Conservation (phyloP, 2,888 invertebrate species). For the Carabus problematicus region DNA sequence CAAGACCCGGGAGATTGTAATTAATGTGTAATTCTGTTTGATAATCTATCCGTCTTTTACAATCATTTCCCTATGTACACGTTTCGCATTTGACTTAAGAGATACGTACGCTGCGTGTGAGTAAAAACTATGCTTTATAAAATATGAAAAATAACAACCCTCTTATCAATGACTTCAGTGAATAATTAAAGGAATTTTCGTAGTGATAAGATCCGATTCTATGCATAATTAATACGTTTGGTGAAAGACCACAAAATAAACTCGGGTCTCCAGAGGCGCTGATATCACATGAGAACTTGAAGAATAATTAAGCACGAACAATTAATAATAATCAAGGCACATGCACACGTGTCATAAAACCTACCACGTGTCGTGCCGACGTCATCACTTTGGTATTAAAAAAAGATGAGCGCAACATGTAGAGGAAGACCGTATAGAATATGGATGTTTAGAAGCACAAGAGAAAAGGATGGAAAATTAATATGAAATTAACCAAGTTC, state of each 20-base stretch:
- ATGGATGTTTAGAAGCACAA: background rate
- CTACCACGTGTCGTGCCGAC: constrained; percentile 13
- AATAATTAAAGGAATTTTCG: too few species aligned
- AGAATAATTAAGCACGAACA: constrained; percentile 36
- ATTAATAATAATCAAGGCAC: constrained; percentile 40
- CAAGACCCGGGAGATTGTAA: too few species aligned
- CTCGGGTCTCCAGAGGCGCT: constrained; percentile 15
- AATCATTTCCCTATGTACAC: too few species aligned
- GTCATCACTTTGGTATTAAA: constrained; percentile 16
- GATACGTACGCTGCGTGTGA: too few species aligned
- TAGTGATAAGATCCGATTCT: constrained; percentile 30
- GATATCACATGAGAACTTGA: constrained; percentile 14
- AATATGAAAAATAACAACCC: too few species aligned
- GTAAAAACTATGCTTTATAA: too few species aligned
- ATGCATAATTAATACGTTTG: constrained; percentile 36
- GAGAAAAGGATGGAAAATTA: too few species aligned
- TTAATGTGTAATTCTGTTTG: too few species aligned
- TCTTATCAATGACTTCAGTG: too few species aligned
- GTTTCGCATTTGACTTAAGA: too few species aligned
- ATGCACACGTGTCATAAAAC: constrained; percentile 16
- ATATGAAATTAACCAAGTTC: constrained; percentile 12
- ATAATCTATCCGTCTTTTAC: too few species aligned
- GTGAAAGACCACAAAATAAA: constrained; percentile 12
- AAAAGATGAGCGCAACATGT: background rate
- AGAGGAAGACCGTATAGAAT: background rate